Percentiles rank a stretch among this genome's conserved stretches.
phyloP scores from a whole-genome alignment of 2,797 vertebrate genomes.

The Xerus rutilus region DNA sequence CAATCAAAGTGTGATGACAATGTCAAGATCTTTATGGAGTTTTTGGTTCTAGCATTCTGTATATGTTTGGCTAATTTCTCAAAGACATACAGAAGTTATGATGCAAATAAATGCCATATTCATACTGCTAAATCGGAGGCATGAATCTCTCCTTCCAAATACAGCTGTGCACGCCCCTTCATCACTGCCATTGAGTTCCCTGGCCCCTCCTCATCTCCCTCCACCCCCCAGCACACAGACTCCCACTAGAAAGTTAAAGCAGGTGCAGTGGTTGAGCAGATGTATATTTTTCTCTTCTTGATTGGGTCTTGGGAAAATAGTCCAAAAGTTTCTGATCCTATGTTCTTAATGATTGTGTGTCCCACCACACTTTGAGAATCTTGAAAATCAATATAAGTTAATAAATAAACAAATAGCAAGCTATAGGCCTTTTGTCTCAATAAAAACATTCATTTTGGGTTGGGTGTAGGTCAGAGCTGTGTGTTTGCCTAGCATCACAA shows the following conservation, averaged over 20 bases:
- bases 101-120: neutral
- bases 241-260: neutral
- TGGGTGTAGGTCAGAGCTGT: too few species aligned
- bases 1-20: neutral
- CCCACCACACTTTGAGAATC: neutral
- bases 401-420: neutral
- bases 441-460: neutral
- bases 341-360: neutral
- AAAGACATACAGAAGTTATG: neutral
- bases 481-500: too few species aligned
- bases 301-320: neutral
- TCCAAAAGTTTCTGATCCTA: neutral
- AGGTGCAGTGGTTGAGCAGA: neutral
- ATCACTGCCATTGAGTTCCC: neutral
- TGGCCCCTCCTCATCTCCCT: neutral
- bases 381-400: too few species aligned
- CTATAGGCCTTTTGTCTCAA: neutral
- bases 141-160: neutral
- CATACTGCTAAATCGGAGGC: neutral
- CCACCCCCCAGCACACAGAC: too few species aligned
- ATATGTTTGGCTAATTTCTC: neutral
- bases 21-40: neutral
- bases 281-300: neutral
- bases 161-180: neutral
- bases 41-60: neutral